These are phyloP conservation scores for Pemphigus obesinymphae DNA, from an alignment of 1,140 invertebrate species.

Conservation along the genomic window DNA sequence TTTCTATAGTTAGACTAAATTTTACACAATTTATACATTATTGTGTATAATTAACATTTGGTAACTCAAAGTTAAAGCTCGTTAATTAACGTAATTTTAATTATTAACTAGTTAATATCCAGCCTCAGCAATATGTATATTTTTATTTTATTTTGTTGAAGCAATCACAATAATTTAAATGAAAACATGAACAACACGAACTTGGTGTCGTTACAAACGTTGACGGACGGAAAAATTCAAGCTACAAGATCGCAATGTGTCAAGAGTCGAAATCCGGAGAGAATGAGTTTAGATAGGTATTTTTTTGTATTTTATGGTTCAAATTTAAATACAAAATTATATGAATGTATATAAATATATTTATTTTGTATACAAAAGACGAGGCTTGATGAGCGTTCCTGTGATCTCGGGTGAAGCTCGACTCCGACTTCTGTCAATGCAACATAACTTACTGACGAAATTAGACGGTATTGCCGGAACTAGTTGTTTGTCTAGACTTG, in stretches of 20 bases:
- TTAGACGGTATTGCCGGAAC: slow-evolving; percentile 60
- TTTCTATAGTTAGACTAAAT: no score
- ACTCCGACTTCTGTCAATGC: slow-evolving; percentile 76
- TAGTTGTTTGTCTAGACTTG: slow-evolving; percentile 50
- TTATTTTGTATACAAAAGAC: slow-evolving; percentile 50
- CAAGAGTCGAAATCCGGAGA: slow-evolving; percentile 68
- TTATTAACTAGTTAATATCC: no score
- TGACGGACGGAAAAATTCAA: slow-evolving; percentile 56
- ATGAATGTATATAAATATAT: neutral
- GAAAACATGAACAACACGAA: slow-evolving; percentile 27
- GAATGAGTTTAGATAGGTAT: slow-evolving; percentile 67
- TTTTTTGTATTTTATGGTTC: neutral
- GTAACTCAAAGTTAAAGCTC: no score
- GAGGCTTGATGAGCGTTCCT: slow-evolving; percentile 70
- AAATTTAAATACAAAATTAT: neutral
- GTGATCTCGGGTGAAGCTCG: slow-evolving; percentile 72
- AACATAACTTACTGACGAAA: slow-evolving; percentile 81
- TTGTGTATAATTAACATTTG: no score
- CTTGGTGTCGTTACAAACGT: slow-evolving; percentile 45
- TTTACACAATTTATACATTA: no score
- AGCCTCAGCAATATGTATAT: no score
- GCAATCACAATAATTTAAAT: neutral
- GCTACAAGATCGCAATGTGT: slow-evolving; percentile 63
- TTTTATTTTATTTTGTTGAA: slow-evolving; percentile 28
- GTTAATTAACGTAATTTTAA: no score